Percentiles rank a stretch among this genome's conserved stretches.
Conservation (phyloP, 2,888 invertebrate species). For the Rhodophaea formosa region DNA sequence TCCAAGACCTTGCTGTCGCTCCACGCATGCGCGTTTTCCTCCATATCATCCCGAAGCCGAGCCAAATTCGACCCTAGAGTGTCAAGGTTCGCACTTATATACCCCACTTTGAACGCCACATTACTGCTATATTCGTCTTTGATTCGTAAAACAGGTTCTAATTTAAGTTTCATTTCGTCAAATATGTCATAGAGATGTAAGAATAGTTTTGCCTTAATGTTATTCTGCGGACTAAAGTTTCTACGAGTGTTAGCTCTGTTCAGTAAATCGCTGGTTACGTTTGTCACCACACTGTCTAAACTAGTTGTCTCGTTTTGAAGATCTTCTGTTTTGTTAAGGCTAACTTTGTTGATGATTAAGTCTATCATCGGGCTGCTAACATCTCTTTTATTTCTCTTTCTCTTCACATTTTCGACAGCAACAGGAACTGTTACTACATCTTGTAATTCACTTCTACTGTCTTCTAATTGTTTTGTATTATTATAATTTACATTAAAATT, state of each 20-base stretch:
- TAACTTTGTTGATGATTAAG: background rate
- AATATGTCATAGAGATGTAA: background rate
- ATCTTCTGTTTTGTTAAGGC: background rate
- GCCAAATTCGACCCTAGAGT: background rate
- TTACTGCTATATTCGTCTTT: background rate
- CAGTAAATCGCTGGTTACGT: background rate
- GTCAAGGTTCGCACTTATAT: background rate
- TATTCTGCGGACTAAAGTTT: background rate
- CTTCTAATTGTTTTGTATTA: background rate
- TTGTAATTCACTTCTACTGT: background rate
- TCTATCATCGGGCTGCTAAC: background rate
- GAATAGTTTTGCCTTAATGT: background rate
- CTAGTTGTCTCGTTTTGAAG: background rate
- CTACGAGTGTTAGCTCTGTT: background rate
- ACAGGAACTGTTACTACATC: background rate
- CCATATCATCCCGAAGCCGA: background rate
- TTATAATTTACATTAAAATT: background rate
- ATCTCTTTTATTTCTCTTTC: background rate
- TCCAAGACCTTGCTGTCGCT: background rate
- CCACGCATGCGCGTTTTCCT: background rate
- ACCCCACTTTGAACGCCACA: slow-evolving; percentile 2
- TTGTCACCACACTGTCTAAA: background rate
- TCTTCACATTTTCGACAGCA: background rate
- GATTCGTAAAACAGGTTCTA: background rate
- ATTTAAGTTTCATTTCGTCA: background rate